These are phyloP conservation scores for Aphaenogaster floridana DNA, from an alignment of 1,140 invertebrate species.

Conservation along the genomic window DNA sequence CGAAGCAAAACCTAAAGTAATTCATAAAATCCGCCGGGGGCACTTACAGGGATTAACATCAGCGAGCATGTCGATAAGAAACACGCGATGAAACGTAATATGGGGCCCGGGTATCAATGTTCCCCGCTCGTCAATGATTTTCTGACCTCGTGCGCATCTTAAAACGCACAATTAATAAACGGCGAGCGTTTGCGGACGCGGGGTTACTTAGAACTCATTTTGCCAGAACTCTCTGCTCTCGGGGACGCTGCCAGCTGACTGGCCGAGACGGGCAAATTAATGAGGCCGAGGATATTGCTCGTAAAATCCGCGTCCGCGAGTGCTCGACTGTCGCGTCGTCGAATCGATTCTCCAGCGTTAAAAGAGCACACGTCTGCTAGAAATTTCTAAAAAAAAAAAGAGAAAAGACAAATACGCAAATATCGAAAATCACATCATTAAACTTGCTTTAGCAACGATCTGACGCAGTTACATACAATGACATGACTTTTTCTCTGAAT, in stretches of 20 bases:
- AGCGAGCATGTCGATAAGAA: neutral
- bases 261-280: slow-evolving; percentile 50
- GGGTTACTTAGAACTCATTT: slow-evolving; percentile 62
- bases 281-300: slow-evolving; percentile 39
- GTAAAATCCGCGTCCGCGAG: slow-evolving; percentile 44
- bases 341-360: slow-evolving; percentile 23
- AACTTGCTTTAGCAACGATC: slow-evolving; percentile 1
- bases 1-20: neutral
- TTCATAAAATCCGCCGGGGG: neutral
- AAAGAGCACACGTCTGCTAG: neutral
- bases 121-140: neutral
- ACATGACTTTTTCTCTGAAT: slow-evolving; percentile 1
- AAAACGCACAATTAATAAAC: neutral
- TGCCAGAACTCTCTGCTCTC: neutral
- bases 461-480: neutral
- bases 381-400: neutral
- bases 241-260: slow-evolving; percentile 23
- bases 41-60: neutral
- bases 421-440: neutral
- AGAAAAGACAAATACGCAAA: neutral
- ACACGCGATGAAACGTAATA: neutral
- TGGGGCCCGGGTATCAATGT: neutral
- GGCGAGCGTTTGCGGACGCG: slow-evolving; percentile 2
- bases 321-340: neutral
- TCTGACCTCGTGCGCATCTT: neutral